Evolutionary conservation across 2,888 invertebrate genomes (phyloP).

Genomic region (Disparrhopalites patrizii): DNA sequence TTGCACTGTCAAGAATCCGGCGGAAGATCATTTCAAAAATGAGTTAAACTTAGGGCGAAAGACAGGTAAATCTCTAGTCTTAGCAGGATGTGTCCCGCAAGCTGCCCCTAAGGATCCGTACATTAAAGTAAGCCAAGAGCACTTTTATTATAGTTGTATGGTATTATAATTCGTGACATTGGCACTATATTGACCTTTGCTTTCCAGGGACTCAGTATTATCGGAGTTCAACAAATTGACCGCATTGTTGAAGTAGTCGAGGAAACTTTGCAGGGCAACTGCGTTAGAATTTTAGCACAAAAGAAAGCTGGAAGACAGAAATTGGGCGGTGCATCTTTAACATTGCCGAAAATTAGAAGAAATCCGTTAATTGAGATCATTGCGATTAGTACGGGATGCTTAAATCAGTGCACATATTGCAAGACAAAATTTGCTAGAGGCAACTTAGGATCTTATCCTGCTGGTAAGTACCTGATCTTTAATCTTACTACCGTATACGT

Average conservation of each 20-base stretch:
- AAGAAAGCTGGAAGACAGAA: constrained; percentile 62
- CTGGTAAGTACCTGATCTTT: constrained; percentile 54
- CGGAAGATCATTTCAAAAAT: constrained; percentile 92
- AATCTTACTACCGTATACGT: no score
- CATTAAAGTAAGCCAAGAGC: constrained; percentile 25
- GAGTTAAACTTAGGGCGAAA: constrained; percentile 66
- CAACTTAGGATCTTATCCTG: constrained; percentile 88
- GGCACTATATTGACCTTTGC: constrained; percentile 48
- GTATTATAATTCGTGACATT: no score
- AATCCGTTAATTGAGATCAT: constrained; percentile 97
- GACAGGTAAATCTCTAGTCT: constrained; percentile 76
- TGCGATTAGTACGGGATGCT: constrained; percentile 90
- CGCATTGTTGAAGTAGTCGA: constrained; percentile 96
- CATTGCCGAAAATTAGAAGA: constrained; percentile 88
- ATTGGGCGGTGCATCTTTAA: constrained; percentile 75
- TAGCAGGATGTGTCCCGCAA: constrained; percentile 98
- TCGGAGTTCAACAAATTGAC: constrained; percentile 99
- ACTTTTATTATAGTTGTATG: constrained; percentile 32
- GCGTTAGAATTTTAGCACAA: constrained; percentile 71
- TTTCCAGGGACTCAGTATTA: constrained; percentile 76
- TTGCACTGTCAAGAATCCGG: constrained; percentile 96
- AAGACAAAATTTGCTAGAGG: constrained; percentile 98
- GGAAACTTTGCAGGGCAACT: constrained; percentile 88
- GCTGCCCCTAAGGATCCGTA: constrained; percentile 71
- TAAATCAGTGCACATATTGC: constrained; percentile 98